Evolutionary conservation across 2,888 invertebrate genomes (phyloP).

Genomic region (Arge pagana): DNA sequence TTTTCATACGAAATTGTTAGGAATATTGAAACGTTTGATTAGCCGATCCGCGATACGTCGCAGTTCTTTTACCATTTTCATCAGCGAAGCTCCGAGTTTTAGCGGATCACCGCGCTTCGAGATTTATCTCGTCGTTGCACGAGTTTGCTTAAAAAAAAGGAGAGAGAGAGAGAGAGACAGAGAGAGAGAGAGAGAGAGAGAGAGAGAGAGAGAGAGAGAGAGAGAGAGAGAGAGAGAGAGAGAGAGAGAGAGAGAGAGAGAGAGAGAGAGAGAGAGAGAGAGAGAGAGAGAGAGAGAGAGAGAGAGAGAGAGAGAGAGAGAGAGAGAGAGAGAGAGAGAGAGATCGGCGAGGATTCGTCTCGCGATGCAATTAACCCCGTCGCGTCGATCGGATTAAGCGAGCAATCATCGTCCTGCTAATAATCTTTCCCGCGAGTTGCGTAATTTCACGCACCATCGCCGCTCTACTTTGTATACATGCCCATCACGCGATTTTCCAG

Average conservation of each 20-base stretch:
- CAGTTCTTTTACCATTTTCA: no score
- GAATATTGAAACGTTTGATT: no score
- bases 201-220: constrained; percentile 20
- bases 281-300: constrained; percentile 9
- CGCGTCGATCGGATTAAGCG: no score
- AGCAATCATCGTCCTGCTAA: no score
- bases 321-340: constrained; percentile 14
- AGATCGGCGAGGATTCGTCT: constrained; percentile 29
- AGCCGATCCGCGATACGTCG: no score
- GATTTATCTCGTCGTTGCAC: constrained; percentile 35
- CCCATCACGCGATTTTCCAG: not conserved
- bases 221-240: constrained; percentile 17
- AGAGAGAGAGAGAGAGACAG: constrained; percentile 3
- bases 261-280: constrained; percentile 15
- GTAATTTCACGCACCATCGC: no score
- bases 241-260: constrained; percentile 21
- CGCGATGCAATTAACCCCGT: no score
- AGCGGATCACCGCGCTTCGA: constrained; percentile 31
- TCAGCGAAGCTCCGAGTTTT: constrained; percentile 32
- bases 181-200: constrained; percentile 8
- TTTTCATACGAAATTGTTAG: no score
- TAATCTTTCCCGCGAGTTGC: no score
- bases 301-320: constrained; percentile 10
- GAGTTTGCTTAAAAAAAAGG: constrained; percentile 21
- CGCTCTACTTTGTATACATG: no score